These are phyloP conservation scores for Enteromius anoplus DNA, from an alignment of 2,797 vertebrate species.

Conservation along the genomic window DNA sequence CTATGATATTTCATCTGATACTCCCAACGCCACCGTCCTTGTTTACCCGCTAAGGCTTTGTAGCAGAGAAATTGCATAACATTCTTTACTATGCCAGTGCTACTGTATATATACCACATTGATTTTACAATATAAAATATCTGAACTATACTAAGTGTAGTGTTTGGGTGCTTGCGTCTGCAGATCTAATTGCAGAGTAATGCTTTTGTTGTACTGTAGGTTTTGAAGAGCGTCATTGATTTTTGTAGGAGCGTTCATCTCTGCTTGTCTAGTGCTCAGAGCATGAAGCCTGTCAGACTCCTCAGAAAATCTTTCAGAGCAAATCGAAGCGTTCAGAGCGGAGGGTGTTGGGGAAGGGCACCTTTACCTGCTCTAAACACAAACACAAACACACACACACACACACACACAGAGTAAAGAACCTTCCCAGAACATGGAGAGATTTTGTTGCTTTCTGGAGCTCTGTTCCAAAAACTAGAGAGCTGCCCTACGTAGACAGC, in stretches of 20 bases:
- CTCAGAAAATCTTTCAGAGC: slow-evolving; percentile 31
- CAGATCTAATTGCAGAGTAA: slow-evolving; percentile 77
- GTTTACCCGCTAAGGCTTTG: not conserved
- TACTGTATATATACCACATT: not conserved
- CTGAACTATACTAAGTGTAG: slow-evolving; percentile 15
- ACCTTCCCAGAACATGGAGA: not conserved
- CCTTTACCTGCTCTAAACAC: slow-evolving; percentile 25
- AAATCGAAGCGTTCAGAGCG: slow-evolving; percentile 29
- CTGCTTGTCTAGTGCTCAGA: slow-evolving; percentile 49
- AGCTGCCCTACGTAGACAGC: not conserved
- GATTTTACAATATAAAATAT: slow-evolving; percentile 22
- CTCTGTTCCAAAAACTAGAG: slow-evolving; percentile 10
- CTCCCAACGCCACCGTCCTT: not conserved
- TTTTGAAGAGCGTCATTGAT: slow-evolving; percentile 77
- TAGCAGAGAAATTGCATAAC: not conserved
- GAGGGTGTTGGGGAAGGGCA: slow-evolving; percentile 17
- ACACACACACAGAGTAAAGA: not conserved
- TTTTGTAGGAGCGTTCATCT: slow-evolving; percentile 74
- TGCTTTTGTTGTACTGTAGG: slow-evolving; percentile 73
- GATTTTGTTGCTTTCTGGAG: slow-evolving; percentile 6
- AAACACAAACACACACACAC: not conserved
- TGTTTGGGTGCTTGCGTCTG: slow-evolving; percentile 67
- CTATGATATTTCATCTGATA: not conserved
- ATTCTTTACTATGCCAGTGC: not conserved
- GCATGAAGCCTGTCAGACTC: slow-evolving; percentile 44